Conservation (phyloP, 2,888 invertebrate genomes). For the Hypolimnas misippus region DNA sequence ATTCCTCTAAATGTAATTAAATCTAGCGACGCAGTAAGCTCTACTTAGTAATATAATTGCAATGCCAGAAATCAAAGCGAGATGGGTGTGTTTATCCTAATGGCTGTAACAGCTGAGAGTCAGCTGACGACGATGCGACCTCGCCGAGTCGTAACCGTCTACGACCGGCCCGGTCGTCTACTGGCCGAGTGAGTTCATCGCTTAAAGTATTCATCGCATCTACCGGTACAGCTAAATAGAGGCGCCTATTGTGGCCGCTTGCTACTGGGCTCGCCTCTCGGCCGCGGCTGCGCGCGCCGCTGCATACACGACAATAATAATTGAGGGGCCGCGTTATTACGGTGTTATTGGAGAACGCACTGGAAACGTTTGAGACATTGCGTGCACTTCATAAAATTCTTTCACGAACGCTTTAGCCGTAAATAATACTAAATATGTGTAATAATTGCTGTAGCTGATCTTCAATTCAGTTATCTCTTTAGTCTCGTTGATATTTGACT, state of each 20-base stretch:
- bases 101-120: conserved; percentile 72
- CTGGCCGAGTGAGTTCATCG: conserved; percentile 68
- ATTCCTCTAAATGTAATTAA: neutral
- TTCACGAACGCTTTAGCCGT: conserved; percentile 43
- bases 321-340: conserved; percentile 63
- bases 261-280: conserved; percentile 24
- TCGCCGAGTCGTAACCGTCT: conserved; percentile 14
- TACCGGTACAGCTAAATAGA: conserved; percentile 45
- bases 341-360: conserved; percentile 52
- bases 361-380: conserved; percentile 52
- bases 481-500: neutral
- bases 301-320: conserved; percentile 63
- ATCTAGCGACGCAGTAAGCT: conserved; percentile 16
- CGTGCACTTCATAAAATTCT: conserved; percentile 57
- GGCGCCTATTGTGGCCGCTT: conserved; percentile 53
- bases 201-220: conserved; percentile 56
- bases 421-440: conserved; percentile 29
- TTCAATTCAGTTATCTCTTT: neutral
- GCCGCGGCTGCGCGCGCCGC: conserved; percentile 41
- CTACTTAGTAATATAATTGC: conserved; percentile 50
- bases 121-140: conserved; percentile 54
- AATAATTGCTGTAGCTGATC: conserved; percentile 2
- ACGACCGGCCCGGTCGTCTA: conserved; percentile 5
- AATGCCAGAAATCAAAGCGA: conserved; percentile 50
- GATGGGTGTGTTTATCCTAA: conserved; percentile 52